A percentile compares a stretch with the other conserved stretches of the same genome.
phyloP scores from a whole-genome alignment of 2,888 invertebrate genomes.

The Brachypalpus laphriformis region DNA sequence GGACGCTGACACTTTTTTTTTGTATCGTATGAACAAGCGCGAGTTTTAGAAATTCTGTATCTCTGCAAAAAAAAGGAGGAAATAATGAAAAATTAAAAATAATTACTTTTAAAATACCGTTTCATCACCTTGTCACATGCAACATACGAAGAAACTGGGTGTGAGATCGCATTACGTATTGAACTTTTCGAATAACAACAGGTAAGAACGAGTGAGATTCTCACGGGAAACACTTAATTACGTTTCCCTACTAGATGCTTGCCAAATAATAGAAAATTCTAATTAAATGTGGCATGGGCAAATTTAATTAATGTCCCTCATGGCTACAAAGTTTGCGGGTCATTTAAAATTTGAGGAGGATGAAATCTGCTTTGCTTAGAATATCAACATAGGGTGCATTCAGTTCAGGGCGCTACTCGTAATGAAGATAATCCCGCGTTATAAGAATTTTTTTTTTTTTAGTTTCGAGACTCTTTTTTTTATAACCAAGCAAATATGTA shows the following conservation, averaged over 20 bases:
- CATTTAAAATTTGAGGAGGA: neutral
- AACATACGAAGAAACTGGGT: conserved; percentile 10
- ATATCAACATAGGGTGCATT: neutral
- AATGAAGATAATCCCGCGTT: too few relatives aligned
- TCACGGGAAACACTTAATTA: conserved; percentile 32
- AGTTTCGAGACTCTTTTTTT: too few relatives aligned
- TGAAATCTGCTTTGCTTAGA: neutral
- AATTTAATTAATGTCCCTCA: conserved; percentile 21
- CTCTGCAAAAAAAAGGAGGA: neutral
- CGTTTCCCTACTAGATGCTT: neutral
- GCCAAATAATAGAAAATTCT: conserved; percentile 15
- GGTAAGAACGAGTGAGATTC: conserved; percentile 22
- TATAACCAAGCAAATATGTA: too few relatives aligned
- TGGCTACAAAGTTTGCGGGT: conserved; percentile 4
- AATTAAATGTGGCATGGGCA: conserved; percentile 1
- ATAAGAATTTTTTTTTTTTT: too few relatives aligned
- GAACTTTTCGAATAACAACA: conserved; percentile 23
- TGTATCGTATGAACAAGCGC: conserved; percentile 12
- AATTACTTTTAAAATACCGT: conserved; percentile 41
- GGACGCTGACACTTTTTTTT: neutral
- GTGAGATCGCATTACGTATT: conserved; percentile 33
- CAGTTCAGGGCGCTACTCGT: neutral
- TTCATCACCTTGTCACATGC: conserved; percentile 36
- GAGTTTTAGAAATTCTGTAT: neutral
- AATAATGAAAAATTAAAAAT: conserved; percentile 32